Evolutionary conservation across 2,797 vertebrate genomes (phyloP).

Genomic region (Urophycis tenuis): DNA sequence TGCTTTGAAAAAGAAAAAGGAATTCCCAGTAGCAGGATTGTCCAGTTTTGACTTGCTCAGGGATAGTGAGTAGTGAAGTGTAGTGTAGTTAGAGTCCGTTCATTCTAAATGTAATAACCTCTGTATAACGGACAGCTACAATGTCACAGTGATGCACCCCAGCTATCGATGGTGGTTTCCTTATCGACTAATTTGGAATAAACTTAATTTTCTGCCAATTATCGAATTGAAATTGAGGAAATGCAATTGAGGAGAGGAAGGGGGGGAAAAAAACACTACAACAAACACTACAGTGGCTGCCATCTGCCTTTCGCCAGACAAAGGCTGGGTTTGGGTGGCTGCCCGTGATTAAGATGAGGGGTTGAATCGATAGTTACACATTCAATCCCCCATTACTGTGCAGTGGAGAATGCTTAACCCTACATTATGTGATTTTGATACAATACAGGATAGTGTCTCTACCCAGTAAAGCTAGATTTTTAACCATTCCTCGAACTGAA

Average conservation of each 20-base stretch:
- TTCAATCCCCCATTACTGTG: too few species aligned
- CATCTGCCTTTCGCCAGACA: too few species aligned
- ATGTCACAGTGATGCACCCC: not conserved
- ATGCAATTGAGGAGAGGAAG: not conserved
- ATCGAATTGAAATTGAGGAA: too few species aligned
- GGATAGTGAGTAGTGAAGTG: not conserved
- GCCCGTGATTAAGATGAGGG: not conserved
- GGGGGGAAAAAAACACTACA: not conserved
- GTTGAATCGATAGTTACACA: not conserved
- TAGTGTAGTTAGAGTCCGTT: not conserved
- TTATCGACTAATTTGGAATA: not conserved
- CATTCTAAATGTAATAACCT: not conserved
- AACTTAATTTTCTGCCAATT: not conserved
- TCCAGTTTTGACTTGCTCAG: too few species aligned
- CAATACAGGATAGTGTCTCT: not conserved
- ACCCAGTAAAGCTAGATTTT: not conserved
- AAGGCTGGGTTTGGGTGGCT: too few species aligned
- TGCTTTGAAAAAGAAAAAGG: too few species aligned
- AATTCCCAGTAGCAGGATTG: too few species aligned
- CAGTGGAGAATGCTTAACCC: too few species aligned
- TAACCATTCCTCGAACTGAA: not conserved
- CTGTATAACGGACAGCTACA: not conserved
- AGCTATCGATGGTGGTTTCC: not conserved
- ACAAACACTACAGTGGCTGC: not conserved
- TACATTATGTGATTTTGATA: not conserved